Base-by-base conservation (phyloP, 2,888 invertebrate species). In the Sycophila texana region DNA sequence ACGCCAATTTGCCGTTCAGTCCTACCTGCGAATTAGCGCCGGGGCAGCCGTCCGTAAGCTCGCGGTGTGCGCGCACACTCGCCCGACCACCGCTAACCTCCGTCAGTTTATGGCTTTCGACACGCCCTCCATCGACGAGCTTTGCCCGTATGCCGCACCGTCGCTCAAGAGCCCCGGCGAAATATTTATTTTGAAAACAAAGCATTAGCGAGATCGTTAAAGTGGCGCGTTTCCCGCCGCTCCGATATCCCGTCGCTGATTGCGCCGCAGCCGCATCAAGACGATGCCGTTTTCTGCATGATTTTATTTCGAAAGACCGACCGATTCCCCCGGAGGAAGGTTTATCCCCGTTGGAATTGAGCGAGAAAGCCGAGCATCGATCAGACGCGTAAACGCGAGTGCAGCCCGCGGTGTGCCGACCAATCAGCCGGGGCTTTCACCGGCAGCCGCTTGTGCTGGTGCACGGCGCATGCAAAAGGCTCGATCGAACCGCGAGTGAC, bases 1-100 rank as follows among this genome's bases (percentile, higher is more conserved):
- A 83, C 83, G 86, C 84, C 87, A 87, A 88, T 87, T 88, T 87
- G 85, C 85, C 85, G 85, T 86, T 87, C 82, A 80, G 83, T 79
- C 82, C 83, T 86, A 85, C 85, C 86, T 85, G 85, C 84, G 84
- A 87, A 88, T 87, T 86, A 87, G 84, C 85, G 82, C 79, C 84
- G 57, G 13, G 26, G 14, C 71, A 49, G 47, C 65, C 58, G 57
- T 71, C 51, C 18, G 26, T 16, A 14, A 61, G 26, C 18, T 18
- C 30, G 49, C n/a, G 22, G 10, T 22, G 26, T 22, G 30, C 79
- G 82, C 84, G 83, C 83, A 82, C 81, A 26, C 26, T 26, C 26
- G 77, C 83, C 80, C 79, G 71, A 75, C 81, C 82, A 77, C 82
- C 77, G 82, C 84, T 84, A 84, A 85, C 84, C 84, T 84, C 83